A percentile compares a stretch with the other conserved stretches of the same genome.
Evolutionary conservation across 2,113 vertebrate species (phyloP).

Genomic region (Galemys pyrenaicus): DNA sequence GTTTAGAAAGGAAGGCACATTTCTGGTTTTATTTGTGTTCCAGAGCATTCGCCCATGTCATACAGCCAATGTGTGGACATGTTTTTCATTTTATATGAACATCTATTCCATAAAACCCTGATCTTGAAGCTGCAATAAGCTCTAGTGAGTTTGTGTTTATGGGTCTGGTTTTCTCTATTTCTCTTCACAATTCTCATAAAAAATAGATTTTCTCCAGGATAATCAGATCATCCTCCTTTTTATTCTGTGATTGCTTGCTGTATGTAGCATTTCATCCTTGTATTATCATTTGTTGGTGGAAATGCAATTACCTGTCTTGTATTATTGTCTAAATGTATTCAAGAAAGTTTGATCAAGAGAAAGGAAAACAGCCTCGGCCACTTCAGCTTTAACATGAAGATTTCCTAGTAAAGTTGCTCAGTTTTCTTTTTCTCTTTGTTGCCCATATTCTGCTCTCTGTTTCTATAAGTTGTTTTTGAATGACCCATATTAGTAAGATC

Average conservation of each 20-base stretch:
- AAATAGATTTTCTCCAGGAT: slow-evolving; percentile 39
- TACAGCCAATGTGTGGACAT: not conserved
- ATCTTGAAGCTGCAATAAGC: not conserved
- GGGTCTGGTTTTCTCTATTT: slow-evolving; percentile 30
- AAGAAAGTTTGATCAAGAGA: slow-evolving; percentile 29
- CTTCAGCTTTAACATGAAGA: not conserved
- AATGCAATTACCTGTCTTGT: slow-evolving; percentile 56
- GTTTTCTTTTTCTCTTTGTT: not conserved
- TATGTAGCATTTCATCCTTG: slow-evolving; percentile 15
- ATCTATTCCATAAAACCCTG: not conserved
- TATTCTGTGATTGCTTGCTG: slow-evolving; percentile 34
- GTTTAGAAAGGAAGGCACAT: not conserved
- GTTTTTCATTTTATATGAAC: not conserved
- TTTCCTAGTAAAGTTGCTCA: not conserved
- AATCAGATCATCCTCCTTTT: slow-evolving; percentile 44
- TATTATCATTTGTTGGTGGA: not conserved
- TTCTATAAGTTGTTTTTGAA: not conserved
- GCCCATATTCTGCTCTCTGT: not conserved
- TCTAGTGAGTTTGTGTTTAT: not conserved
- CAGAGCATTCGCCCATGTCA: not conserved
- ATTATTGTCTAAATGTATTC: slow-evolving; percentile 45
- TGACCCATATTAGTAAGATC: not conserved
- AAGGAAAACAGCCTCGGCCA: not conserved
- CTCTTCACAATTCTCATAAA: slow-evolving; percentile 11
- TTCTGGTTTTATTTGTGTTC: not conserved